phyloP scores from a whole-genome alignment of 2,797 vertebrate genomes.

The Hydrolagus colliei region DNA sequence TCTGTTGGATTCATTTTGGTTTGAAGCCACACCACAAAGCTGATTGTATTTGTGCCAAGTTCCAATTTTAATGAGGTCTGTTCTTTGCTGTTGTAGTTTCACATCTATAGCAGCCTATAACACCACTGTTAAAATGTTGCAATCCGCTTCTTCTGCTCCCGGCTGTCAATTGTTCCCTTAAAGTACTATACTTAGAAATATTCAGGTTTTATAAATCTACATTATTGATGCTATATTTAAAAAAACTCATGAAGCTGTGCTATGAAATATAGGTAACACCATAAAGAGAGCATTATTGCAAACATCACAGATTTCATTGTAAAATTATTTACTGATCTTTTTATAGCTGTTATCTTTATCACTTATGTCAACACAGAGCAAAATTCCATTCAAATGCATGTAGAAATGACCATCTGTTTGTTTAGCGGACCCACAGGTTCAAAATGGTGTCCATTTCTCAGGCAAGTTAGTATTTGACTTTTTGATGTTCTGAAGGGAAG shows the following conservation, averaged over 20 bases:
- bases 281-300: too few species aligned
- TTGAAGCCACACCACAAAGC: constrained; percentile 8
- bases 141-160: not conserved
- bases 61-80: constrained; percentile 14
- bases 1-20: constrained; percentile 26
- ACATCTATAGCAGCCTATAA: not conserved
- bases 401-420: too few species aligned
- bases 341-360: too few species aligned
- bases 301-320: too few species aligned
- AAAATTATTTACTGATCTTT: too few species aligned
- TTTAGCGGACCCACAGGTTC: too few species aligned
- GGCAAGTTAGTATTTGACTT: too few species aligned
- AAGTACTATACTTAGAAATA: not conserved
- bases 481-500: too few species aligned
- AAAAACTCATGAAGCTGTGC: not conserved
- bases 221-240: not conserved
- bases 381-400: too few species aligned
- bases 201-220: not conserved
- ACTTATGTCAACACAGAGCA: too few species aligned
- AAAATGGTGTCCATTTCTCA: too few species aligned
- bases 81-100: not conserved
- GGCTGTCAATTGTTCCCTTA: not conserved
- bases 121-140: not conserved
- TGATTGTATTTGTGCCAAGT: constrained; percentile 21
- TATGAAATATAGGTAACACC: too few species aligned